Conservation (phyloP, 2,113 vertebrate species). For the Polyodon spathula region DNA sequence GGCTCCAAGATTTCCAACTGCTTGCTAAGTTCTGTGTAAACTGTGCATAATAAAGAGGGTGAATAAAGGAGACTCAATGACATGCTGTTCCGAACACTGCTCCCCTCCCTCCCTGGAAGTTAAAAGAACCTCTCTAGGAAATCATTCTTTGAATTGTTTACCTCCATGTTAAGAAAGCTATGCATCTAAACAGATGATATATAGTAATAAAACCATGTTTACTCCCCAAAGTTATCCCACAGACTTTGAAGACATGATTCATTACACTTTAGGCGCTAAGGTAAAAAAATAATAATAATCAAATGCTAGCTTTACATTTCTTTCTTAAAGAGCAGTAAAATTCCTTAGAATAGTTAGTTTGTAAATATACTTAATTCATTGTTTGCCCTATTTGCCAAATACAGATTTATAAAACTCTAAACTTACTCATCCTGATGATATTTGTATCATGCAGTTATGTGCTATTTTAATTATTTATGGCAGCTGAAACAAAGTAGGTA, state of each 20-base stretch:
- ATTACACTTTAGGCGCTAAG: no score
- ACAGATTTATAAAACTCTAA: no score
- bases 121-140: neutral
- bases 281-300: no score
- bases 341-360: no score
- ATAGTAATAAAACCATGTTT: neutral
- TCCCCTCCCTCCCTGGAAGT: neutral
- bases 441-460: no score
- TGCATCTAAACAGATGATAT: neutral
- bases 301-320: no score
- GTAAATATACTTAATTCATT: no score
- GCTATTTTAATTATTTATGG: no score
- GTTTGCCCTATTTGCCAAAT: no score
- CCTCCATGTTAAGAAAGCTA: slow-evolving; percentile 1
- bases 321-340: no score
- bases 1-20: neutral
- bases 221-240: neutral
- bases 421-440: no score
- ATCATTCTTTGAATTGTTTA: slow-evolving; percentile 5
- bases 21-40: neutral
- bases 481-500: neutral
- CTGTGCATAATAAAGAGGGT: neutral
- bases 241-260: neutral
- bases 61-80: slow-evolving; percentile 1
- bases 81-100: neutral